Base-by-base conservation (phyloP, 1,140 invertebrate genomes). In the Zaprionus gabonicus region DNA sequence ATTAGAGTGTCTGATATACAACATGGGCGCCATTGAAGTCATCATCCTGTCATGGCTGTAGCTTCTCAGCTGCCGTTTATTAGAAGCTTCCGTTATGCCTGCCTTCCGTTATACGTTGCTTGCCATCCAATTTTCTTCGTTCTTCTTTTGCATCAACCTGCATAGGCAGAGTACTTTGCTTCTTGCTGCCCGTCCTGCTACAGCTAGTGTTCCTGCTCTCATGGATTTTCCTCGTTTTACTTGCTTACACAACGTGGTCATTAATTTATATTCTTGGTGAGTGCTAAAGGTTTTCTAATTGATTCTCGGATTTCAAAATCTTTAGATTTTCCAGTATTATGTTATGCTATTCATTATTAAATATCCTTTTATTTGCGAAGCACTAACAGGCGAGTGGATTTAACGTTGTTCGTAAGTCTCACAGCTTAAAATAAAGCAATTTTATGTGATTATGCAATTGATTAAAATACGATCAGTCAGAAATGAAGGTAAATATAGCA, bases 211-310 rank as follows among this genome's bases (percentile, higher is more conserved):
- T 55, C 7, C 27, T 55, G 28, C 57, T 20, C 28, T n/a, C 15
- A 12, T 49, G n/a, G 15, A 5, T 41, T 77, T 76, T 27, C 38
- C 4, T 41, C 15, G 27, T 34, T 34, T 34, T 55, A 23, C 31
- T 71, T 88, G 85, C 84, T 81, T 75, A 88, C 84, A 71, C 75
- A 84, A 70, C 78, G 55, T 85, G 85, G 85, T 90, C 85, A 90
- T 90, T 90, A 90, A 90, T 90, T 90, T 41, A 77, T 90, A 85
- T 79, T 79, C 85, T 90, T 90, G 79, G 90, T 88, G 85, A 84
- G 81, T 76, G 71, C 87, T 81, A 90, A 88, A 90, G 84, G 80
- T 88, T 88, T 88, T 84, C 81, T 90, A 88, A 88, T 88, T 88
- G 84, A 82, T 78, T 80, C 84, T 88, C 84, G 64, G 85, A 81